Evolutionary conservation across 2,797 vertebrate species (phyloP).

Genomic region (Myotis findleyi): DNA sequence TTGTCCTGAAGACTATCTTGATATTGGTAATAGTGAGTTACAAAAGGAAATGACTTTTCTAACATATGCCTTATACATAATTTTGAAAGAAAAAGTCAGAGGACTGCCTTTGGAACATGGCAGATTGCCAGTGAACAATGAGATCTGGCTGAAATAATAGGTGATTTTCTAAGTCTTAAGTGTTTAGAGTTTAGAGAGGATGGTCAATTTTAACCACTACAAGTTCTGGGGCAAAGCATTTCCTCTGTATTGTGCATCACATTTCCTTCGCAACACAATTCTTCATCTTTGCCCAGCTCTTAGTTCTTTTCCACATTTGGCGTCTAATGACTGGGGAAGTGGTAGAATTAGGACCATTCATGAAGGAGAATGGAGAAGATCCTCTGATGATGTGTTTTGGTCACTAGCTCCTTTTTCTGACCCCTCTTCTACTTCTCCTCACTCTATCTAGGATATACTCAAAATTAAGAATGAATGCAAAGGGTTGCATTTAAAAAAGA

Average conservation of each 20-base stretch:
- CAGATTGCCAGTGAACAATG: neutral
- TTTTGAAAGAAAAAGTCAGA: conserved; percentile 52
- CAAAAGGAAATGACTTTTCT: neutral
- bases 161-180: neutral
- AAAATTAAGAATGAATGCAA: neutral
- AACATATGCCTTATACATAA: neutral
- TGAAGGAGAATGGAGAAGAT: neutral
- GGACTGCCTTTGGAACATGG: neutral
- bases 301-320: neutral
- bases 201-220: neutral
- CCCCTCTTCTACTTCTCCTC: neutral
- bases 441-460: neutral
- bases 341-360: neutral
- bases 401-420: neutral
- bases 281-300: neutral
- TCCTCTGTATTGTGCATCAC: neutral
- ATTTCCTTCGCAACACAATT: neutral
- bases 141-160: neutral
- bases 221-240: neutral
- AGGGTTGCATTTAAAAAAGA: conserved; percentile 12
- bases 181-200: neutral
- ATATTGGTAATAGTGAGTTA: conserved; percentile 77
- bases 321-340: neutral
- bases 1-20: conserved; percentile 69
- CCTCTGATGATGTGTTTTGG: neutral